phyloP scores from a whole-genome alignment of 2,113 vertebrate species.

The Ailuropoda melanoleuca region DNA sequence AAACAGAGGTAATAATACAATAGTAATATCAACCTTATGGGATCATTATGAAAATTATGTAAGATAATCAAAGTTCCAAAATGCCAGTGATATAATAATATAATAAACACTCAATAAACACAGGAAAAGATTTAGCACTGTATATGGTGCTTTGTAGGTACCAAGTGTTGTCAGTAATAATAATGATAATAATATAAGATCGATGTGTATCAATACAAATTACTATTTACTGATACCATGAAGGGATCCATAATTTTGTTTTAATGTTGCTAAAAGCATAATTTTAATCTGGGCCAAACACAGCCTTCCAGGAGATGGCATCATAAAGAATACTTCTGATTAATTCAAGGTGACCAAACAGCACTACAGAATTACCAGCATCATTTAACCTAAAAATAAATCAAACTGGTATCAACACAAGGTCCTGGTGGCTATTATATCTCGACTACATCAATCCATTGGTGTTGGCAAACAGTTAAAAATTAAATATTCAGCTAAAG shows the following conservation, averaged over 20 bases:
- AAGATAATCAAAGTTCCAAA: background rate
- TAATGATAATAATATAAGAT: slow-evolving; percentile 23
- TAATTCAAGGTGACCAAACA: slow-evolving; percentile 53
- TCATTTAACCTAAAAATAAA: slow-evolving; percentile 67
- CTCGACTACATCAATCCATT: background rate
- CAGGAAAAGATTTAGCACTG: background rate
- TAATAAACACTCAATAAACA: background rate
- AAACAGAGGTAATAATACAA: background rate
- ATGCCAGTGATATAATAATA: background rate
- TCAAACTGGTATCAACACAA: slow-evolving; percentile 34
- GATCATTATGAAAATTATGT: background rate
- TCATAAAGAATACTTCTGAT: slow-evolving; percentile 10
- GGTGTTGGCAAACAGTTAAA: slow-evolving; percentile 30
- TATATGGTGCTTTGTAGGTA: background rate
- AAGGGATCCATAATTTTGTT: slow-evolving; percentile 43
- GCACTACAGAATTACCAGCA: slow-evolving; percentile 58
- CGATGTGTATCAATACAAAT: slow-evolving; percentile 30
- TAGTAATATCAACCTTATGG: background rate
- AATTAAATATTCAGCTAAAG: slow-evolving; percentile 19
- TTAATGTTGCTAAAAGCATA: background rate
- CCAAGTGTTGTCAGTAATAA: background rate
- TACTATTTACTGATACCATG: background rate
- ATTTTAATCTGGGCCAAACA: slow-evolving; percentile 49
- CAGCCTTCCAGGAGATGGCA: background rate
- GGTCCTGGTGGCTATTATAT: slow-evolving; percentile 15